phyloP scores from a whole-genome alignment of 1,140 invertebrate genomes.

The Bombus superbus region DNA sequence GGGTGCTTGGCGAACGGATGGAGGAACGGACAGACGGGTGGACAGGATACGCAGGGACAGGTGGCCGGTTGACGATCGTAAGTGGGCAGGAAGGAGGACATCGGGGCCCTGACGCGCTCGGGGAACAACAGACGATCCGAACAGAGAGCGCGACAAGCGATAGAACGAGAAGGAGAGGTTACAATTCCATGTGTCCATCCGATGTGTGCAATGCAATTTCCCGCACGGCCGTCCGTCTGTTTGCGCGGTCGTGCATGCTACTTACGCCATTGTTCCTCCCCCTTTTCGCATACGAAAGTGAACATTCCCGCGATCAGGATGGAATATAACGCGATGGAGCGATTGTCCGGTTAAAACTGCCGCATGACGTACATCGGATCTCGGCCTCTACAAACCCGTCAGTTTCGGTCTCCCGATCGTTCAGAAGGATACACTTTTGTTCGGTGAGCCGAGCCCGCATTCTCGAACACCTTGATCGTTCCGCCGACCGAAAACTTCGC shows the following conservation, averaged over 20 bases:
- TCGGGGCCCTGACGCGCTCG: conserved; percentile 59
- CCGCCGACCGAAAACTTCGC: conserved; percentile 24
- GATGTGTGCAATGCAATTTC: conserved; percentile 71
- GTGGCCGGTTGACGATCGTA: conserved; percentile 67
- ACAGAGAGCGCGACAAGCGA: background rate
- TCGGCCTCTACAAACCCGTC: conserved; percentile 6
- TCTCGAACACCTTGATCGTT: conserved; percentile 15
- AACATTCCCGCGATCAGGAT: conserved; percentile 64
- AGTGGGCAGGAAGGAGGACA: conserved; percentile 73
- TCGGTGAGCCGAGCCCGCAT: background rate
- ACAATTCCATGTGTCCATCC: conserved; percentile 63
- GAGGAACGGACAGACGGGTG: conserved; percentile 47
- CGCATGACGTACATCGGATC: conserved; percentile 21
- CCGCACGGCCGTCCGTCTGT: conserved; percentile 64
- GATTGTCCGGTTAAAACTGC: conserved; percentile 50
- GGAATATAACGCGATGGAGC: conserved; percentile 60
- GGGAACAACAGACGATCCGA: conserved; percentile 40
- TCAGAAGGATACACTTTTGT: conserved; percentile 5
- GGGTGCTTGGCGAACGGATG: conserved; percentile 64
- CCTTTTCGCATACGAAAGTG: conserved; percentile 69
- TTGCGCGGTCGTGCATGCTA: conserved; percentile 66
- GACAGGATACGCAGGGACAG: conserved; percentile 69
- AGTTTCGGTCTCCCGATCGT: conserved; percentile 39
- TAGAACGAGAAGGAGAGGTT: conserved; percentile 17
- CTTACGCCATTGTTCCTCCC: conserved; percentile 68